Conservation (phyloP, 2,113 vertebrate genomes). For the Tychaedon coryphoeus region DNA sequence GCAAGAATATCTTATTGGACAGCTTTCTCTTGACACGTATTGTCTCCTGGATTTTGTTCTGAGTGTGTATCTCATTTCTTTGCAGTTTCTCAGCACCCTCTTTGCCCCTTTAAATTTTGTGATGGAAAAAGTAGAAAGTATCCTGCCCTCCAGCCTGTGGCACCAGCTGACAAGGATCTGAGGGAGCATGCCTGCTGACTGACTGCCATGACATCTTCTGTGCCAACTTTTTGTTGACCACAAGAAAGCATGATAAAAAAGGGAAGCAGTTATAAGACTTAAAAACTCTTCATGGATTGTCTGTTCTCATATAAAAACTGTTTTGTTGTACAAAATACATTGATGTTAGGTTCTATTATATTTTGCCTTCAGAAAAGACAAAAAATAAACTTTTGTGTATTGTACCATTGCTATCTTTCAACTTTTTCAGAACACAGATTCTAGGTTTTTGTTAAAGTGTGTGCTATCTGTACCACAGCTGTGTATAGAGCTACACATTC, state of each 20-base stretch:
- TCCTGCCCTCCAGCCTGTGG: constrained; percentile 97
- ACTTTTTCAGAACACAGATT: constrained; percentile 14
- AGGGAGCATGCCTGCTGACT: constrained; percentile 24
- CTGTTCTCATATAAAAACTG: constrained; percentile 85
- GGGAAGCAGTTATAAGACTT: constrained; percentile 75
- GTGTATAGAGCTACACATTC: background rate
- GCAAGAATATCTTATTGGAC: background rate
- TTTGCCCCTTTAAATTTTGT: constrained; percentile 98
- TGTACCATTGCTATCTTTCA: constrained; percentile 71
- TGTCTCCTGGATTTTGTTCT: background rate
- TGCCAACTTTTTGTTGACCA: constrained; percentile 79
- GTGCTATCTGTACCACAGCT: background rate
- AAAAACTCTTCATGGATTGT: constrained; percentile 78
- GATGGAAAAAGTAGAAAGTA: constrained; percentile 99
- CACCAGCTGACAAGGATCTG: constrained; percentile 97
- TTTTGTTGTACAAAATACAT: constrained; percentile 90
- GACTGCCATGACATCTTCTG: constrained; percentile 69
- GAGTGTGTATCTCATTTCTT: constrained; percentile 48
- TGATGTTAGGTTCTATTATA: constrained; percentile 85
- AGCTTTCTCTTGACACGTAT: background rate
- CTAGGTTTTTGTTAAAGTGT: background rate
- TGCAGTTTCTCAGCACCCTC: constrained; percentile 96
- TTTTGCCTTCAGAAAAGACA: constrained; percentile 86
- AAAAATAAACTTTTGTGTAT: constrained; percentile 95
- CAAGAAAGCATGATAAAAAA: constrained; percentile 78